Base-by-base conservation (phyloP, 2,797 vertebrate species). In the Parauchenoglanis ngamensis region DNA sequence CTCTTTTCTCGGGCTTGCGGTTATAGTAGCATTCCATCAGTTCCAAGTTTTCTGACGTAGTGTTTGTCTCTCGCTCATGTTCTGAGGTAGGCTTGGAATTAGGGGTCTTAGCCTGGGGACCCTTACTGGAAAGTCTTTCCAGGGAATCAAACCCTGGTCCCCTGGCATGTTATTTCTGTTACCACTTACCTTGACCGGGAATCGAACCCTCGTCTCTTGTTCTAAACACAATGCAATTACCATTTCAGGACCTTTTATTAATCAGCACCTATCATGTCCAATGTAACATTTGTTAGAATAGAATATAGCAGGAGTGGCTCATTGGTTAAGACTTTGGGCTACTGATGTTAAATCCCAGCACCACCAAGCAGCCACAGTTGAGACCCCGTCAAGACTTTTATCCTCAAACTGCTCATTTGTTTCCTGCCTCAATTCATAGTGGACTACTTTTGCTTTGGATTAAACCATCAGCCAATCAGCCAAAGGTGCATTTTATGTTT, bases 361-460 rank as follows among this genome's bases (percentile, higher is more conserved):
- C 25, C 61, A 4, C 13, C 65, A 31, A 35, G 15, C 65, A 68
- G 28, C 65, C 31, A 35, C 0, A 35, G 15, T 2, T 40, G 19
- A 44, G 31, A 40, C 6, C 3, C 13, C 28, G 63, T 2, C 31
- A 40, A 70, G 35, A 21, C 40, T 40, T 40, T 40, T 40, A 40
- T 40, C 17, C 31, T 17, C 44, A 72, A 72, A 23, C 68, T 25
- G 40, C 70, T 12, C 21, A 25, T 73, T 73, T 44, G 70, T 44
- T 46, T 68, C 65, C 65, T 68, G 65, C 65, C 61, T 65, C 59
- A 67, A 67, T 31, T 67, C 65, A 68, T 15, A 68, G 61, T 65
- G 61, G 65, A 68, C 65, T 68, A 31, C 61, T 68, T 35, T 68
- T 68, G 65, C 15, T 17, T 35, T 35, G 13, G 28, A 31, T 35